These are phyloP conservation scores for Nephrotoma appendiculata DNA, from an alignment of 2,888 invertebrate genomes.

Conservation along the genomic window DNA sequence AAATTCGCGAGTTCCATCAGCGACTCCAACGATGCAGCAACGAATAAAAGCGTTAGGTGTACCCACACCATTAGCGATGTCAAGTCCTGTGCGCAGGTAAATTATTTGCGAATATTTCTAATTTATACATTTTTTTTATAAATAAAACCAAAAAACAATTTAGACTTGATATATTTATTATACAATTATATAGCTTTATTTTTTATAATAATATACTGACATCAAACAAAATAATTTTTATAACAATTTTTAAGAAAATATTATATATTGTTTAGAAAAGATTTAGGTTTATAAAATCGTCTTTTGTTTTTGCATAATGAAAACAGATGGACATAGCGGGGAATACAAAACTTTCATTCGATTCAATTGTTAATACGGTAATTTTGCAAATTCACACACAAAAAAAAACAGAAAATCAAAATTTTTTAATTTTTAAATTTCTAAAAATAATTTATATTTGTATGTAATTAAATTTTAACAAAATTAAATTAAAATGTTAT, in stretches of 20 bases:
- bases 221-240: background rate
- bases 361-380: slow-evolving; percentile 17
- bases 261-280: background rate
- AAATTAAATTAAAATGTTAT: background rate
- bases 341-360: slow-evolving; percentile 15
- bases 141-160: background rate
- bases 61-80: slow-evolving; percentile 75
- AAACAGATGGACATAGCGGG: slow-evolving; percentile 31
- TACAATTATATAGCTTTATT: background rate
- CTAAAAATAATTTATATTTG: background rate
- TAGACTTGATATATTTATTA: background rate
- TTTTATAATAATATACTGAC: background rate
- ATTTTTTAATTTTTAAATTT: background rate
- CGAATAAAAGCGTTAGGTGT: slow-evolving; percentile 80
- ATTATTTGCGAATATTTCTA: slow-evolving; percentile 5
- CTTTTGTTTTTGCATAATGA: slow-evolving; percentile 6
- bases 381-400: slow-evolving; percentile 9
- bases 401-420: background rate
- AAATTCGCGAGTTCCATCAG: slow-evolving; percentile 27
- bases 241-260: background rate
- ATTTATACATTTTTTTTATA: slow-evolving; percentile 5
- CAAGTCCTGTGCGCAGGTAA: slow-evolving; percentile 75
- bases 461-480: background rate
- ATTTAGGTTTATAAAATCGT: background rate
- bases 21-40: slow-evolving; percentile 78